Base-by-base conservation (phyloP, 1,140 invertebrate species). In the Penaeus japonicus region DNA sequence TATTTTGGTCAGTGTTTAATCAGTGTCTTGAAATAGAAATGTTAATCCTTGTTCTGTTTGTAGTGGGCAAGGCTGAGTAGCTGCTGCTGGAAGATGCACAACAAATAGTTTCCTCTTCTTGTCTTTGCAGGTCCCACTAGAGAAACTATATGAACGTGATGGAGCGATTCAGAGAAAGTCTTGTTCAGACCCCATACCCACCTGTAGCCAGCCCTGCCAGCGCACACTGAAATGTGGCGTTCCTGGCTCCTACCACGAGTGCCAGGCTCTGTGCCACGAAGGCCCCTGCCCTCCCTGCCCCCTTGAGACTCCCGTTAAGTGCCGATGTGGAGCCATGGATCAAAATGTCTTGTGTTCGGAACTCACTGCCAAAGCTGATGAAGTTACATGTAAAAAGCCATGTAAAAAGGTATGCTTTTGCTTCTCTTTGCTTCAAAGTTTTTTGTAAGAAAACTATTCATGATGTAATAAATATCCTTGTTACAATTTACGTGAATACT, bases 321-420 rank as follows among this genome's bases (percentile, higher is more conserved):
- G 98, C 92, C 95, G 97, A n/a, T 99, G 98, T 93, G 97, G 96
- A n/a, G 94, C 95, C 91, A 96, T 96, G 93, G 95, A 95, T 85
- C 96, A 96, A 90, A 95, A 97, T 92, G 94, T 98, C 73, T 94
- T 95, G 0, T 99, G 98, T 92, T 93, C 93, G 2, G 94, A 97
- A 62, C 92, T 97, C 0, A 95, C 93, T 0, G 94, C 94, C 0
- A 94, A 95, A 91, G 94, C 94, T 30, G 95, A 96, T 90, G 96
- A 96, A 91, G 95, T 95, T 10, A 92, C 95, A 18, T 99, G 98
- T 93, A 95, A 97, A 91, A 96, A 96, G 91, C 96, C 96, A 91
- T 99, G 98, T 92, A 96, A 95, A 65, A 98, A 98, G 93, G 95
- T 96, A 92, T 91, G 92, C 24, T 79, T 32, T 75, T n/a, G 62